Percentiles rank a stretch among this genome's conserved stretches.
phyloP scores from a whole-genome alignment of 92 coral and sea anemone species.

The Bergia sp. region DNA sequence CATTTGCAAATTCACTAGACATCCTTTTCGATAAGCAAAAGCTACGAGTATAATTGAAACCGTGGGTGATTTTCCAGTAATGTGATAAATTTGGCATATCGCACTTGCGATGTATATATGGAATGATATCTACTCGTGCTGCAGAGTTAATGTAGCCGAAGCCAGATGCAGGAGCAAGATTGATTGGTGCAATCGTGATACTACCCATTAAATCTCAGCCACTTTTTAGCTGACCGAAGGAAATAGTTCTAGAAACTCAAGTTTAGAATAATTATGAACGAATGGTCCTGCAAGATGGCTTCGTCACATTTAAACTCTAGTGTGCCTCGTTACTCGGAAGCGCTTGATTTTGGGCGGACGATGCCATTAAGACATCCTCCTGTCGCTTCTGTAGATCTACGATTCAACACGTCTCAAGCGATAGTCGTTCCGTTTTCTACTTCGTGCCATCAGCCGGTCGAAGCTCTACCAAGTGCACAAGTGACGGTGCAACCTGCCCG shows the following conservation, averaged over 20 bases:
- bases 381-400: conserved; percentile 50
- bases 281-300: conserved; percentile 75
- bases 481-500: conserved; percentile 34
- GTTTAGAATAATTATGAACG: conserved; percentile 54
- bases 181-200: conserved; percentile 15
- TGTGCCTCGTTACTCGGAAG: conserved; percentile 49
- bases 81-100: conserved; percentile 56
- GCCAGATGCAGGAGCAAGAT: conserved; percentile 32
- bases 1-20: conserved; percentile 82
- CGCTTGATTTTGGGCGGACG: conserved; percentile 78
- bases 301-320: conserved; percentile 60
- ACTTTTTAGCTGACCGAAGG: neutral
- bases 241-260: neutral
- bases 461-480: conserved; percentile 27
- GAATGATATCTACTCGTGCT: conserved; percentile 23
- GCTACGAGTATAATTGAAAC: conserved; percentile 60
- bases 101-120: conserved; percentile 39
- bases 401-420: conserved; percentile 38
- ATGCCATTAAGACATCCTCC: conserved; percentile 98
- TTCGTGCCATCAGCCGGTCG: conserved; percentile 42
- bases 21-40: conserved; percentile 67
- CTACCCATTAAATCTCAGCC: neutral
- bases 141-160: conserved; percentile 19
- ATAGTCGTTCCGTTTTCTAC: conserved; percentile 30
- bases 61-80: conserved; percentile 68